Conservation (phyloP, 2,113 vertebrate genomes). For the Leptodactylus fuscus region DNA sequence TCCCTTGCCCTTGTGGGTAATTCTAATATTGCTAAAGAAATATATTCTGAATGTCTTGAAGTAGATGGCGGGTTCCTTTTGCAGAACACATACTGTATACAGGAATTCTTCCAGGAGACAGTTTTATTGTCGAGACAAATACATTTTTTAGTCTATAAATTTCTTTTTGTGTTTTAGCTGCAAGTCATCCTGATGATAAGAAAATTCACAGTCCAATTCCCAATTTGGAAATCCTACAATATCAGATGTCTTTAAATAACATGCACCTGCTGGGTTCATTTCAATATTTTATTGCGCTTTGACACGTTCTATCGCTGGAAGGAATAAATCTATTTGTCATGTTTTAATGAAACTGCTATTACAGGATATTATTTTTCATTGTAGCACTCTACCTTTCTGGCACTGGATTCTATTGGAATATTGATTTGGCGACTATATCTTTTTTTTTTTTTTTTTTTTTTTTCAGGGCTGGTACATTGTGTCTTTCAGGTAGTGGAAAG, state of each 20-base stretch:
- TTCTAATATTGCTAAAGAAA: too few relatives aligned
- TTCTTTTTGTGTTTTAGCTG: not conserved
- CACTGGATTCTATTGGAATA: constrained; percentile 12
- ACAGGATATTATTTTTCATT: constrained; percentile 42
- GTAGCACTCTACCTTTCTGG: not conserved
- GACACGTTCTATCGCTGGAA: constrained; percentile 10
- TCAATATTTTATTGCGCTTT: constrained; percentile 24
- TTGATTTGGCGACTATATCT: constrained; percentile 28
- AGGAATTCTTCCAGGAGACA: not conserved
- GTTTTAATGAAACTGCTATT: constrained; percentile 30
- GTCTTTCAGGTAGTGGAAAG: not conserved
- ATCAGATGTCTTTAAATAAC: constrained; percentile 10
- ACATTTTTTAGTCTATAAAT: not conserved
- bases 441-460: constrained; percentile 33
- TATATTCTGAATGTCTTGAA: too few relatives aligned
- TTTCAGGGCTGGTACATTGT: not conserved
- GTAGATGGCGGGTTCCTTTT: too few relatives aligned
- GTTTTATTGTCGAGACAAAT: not conserved
- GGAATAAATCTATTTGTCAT: not conserved
- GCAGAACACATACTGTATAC: not conserved
- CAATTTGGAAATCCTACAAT: too few relatives aligned
- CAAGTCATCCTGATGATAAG: not conserved
- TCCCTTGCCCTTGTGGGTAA: too few relatives aligned
- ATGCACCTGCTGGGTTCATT: constrained; percentile 2
- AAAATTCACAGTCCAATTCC: not conserved